phyloP scores from a whole-genome alignment of 2,888 invertebrate genomes.

The Pogonocherus hispidulus region DNA sequence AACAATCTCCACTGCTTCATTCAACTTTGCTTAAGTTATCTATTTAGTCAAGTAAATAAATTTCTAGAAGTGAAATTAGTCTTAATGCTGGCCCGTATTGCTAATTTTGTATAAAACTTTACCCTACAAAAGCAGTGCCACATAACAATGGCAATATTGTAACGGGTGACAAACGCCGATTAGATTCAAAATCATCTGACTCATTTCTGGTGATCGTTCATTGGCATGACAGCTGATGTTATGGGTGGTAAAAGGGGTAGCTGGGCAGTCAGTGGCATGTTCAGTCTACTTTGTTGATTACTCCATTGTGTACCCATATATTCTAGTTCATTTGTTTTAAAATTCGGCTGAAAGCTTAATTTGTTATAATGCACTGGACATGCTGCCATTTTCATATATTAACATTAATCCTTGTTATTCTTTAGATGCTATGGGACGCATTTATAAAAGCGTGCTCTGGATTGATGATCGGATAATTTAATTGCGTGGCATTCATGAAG shows the following conservation, averaged over 20 bases:
- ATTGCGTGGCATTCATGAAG: not conserved
- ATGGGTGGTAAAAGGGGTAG: constrained; percentile 41
- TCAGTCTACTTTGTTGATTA: constrained; percentile 47
- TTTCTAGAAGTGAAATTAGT: too few species aligned
- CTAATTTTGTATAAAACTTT: not conserved
- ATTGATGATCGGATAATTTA: not conserved
- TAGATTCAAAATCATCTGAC: constrained; percentile 43
- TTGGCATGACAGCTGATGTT: constrained; percentile 44
- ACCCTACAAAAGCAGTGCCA: not conserved
- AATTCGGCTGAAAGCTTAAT: constrained; percentile 43
- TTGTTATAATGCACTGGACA: constrained; percentile 32
- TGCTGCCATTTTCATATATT: constrained; percentile 17
- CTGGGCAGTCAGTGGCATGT: constrained; percentile 44
- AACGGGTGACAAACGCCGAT: constrained; percentile 27
- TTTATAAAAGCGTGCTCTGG: constrained; percentile 1
- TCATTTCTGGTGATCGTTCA: constrained; percentile 45
- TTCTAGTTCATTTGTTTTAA: constrained; percentile 43
- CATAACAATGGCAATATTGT: constrained; percentile 15
- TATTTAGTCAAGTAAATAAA: too few species aligned
- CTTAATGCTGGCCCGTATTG: not conserved
- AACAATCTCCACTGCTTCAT: too few species aligned
- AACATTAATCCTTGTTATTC: constrained; percentile 23
- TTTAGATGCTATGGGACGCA: constrained; percentile 1
- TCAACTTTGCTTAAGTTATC: too few species aligned
- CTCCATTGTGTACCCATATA: constrained; percentile 33